Percentiles rank a stretch among this genome's conserved stretches.
phyloP scores from a whole-genome alignment of 1,140 invertebrate genomes.

The Bombus waltoni region DNA sequence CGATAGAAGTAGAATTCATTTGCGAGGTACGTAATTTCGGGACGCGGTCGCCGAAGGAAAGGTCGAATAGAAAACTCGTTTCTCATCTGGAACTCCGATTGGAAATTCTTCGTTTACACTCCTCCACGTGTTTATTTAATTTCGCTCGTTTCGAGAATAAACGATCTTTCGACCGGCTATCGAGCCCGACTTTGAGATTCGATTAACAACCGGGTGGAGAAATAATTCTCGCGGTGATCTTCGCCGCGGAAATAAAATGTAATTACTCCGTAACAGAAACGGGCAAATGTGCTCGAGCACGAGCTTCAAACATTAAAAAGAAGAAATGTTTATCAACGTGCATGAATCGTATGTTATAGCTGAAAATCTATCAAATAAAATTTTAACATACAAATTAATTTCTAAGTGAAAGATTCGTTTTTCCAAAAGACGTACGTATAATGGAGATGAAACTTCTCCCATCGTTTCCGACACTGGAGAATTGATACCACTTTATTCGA shows the following conservation, averaged over 20 bases:
- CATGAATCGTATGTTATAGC: background rate
- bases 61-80: constrained; percentile 16
- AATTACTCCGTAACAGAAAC: background rate
- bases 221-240: constrained; percentile 6
- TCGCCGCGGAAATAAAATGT: background rate
- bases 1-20: background rate
- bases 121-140: constrained; percentile 44
- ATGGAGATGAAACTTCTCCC: background rate
- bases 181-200: constrained; percentile 8
- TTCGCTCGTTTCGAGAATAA: constrained; percentile 27
- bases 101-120: constrained; percentile 33
- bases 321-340: background rate
- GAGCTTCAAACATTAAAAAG: background rate
- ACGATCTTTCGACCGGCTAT: constrained; percentile 1
- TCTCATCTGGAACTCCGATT: constrained; percentile 13
- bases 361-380: too few relatives aligned
- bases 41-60: constrained; percentile 10
- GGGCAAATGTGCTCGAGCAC: background rate
- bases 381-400: too few relatives aligned
- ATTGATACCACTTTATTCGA: background rate
- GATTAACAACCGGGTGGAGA: constrained; percentile 18
- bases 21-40: constrained; percentile 21
- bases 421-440: background rate
- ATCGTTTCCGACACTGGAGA: background rate
- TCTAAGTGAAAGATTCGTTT: background rate